Conservation (phyloP, 2,888 invertebrate genomes). For the Mimachlamys varia region DNA sequence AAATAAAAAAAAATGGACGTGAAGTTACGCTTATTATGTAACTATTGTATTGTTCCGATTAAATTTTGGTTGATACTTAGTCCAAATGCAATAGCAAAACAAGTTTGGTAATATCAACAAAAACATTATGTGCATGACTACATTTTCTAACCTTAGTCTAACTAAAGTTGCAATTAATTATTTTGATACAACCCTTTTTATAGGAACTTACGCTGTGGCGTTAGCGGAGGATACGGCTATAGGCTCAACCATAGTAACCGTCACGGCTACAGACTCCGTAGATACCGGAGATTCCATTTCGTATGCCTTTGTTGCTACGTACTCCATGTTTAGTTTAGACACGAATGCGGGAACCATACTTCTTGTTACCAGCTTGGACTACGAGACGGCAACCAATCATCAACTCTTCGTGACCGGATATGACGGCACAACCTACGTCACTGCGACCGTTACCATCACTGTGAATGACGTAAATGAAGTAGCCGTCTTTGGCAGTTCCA, state of each 20-base stretch:
- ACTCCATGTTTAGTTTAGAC: slow-evolving; percentile 53
- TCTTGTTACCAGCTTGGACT: slow-evolving; percentile 61
- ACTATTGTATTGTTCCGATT: too few species aligned
- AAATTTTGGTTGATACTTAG: too few species aligned
- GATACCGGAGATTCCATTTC: slow-evolving; percentile 22
- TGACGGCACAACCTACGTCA: slow-evolving; percentile 32
- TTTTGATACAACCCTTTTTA: not conserved
- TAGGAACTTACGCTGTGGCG: not conserved
- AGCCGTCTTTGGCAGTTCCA: slow-evolving; percentile 95
- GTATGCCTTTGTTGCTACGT: not conserved
- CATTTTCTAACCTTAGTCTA: too few species aligned
- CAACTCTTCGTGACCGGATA: slow-evolving; percentile 48
- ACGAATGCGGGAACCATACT: slow-evolving; percentile 50
- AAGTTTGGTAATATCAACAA: too few species aligned
- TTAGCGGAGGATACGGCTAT: not conserved
- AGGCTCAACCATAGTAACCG: not conserved
- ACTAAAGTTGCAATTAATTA: too few species aligned
- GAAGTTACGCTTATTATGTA: too few species aligned
- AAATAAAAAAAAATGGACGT: not conserved
- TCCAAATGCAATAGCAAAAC: too few species aligned
- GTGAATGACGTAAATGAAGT: slow-evolving; percentile 97
- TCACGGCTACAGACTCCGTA: slow-evolving; percentile 36
- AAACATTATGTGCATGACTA: too few species aligned
- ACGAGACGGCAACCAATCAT: slow-evolving; percentile 63
- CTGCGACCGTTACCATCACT: slow-evolving; percentile 93